These are phyloP conservation scores for Dyspetes luteomarginatus DNA, from an alignment of 2,888 invertebrate genomes.

Conservation along the genomic window DNA sequence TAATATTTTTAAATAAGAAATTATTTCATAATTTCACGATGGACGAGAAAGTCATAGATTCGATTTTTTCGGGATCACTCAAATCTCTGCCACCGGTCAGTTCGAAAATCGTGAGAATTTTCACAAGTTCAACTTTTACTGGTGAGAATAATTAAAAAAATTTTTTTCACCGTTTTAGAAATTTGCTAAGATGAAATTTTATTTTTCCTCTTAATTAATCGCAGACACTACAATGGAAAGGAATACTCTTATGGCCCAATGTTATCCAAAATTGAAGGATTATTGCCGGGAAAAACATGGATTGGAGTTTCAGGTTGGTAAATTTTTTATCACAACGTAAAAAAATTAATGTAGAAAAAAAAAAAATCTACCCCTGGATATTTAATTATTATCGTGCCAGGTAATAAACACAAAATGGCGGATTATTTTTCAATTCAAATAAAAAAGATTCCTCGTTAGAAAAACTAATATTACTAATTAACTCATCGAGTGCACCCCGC, in stretches of 20 bases:
- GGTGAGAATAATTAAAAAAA: conserved; percentile 85
- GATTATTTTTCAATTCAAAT: too few species aligned
- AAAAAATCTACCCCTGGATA: too few species aligned
- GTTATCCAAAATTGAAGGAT: conserved; percentile 98
- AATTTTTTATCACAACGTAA: too few species aligned
- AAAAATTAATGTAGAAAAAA: neutral
- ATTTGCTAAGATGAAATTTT: neutral
- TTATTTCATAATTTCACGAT: conserved; percentile 83
- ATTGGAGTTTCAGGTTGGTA: conserved; percentile 96
- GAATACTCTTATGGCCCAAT: conserved; percentile 98
- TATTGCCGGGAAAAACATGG: conserved; percentile 99
- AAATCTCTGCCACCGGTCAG: conserved; percentile 96
- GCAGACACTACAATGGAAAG: conserved; percentile 98
- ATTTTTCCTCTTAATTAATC: conserved; percentile 8
- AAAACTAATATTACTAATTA: too few species aligned
- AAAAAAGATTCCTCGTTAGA: too few species aligned
- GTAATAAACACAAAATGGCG: too few species aligned
- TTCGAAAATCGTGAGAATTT: conserved; percentile 98
- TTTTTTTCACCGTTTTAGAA: neutral
- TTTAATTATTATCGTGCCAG: too few species aligned
- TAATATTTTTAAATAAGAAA: too few species aligned
- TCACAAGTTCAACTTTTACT: conserved; percentile 99
- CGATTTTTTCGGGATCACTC: conserved; percentile 94
- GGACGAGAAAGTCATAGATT: conserved; percentile 96
- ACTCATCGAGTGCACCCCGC: too few species aligned